These are phyloP conservation scores for Zaprionus camerounensis DNA, from an alignment of 1,140 invertebrate species.

Conservation along the genomic window DNA sequence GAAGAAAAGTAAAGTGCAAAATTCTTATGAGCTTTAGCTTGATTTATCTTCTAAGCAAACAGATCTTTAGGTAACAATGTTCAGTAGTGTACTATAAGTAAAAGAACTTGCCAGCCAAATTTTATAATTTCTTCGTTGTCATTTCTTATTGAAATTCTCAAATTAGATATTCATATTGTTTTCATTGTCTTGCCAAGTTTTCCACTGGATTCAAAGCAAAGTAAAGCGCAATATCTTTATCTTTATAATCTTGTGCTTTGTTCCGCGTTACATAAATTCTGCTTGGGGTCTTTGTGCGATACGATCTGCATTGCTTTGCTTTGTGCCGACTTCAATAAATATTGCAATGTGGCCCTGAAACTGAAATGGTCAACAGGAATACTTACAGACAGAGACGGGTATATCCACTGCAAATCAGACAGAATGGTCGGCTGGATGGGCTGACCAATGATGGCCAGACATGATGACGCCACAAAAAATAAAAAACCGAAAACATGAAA, in stretches of 20 bases:
- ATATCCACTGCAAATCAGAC: not conserved
- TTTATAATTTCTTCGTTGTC: too few species aligned
- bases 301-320: not conserved
- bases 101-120: too few species aligned
- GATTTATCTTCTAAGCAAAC: too few species aligned
- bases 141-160: too few species aligned
- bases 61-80: too few species aligned
- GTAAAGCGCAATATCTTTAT: conserved; percentile 1
- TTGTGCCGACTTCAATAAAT: conserved; percentile 1
- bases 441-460: conserved; percentile 41
- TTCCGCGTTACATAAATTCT: not conserved
- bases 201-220: not conserved
- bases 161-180: not conserved
- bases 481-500: not conserved
- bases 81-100: too few species aligned
- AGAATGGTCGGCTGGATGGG: not conserved
- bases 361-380: conserved; percentile 1
- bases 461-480: conserved; percentile 45
- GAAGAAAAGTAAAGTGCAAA: not conserved
- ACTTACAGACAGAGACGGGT: not conserved
- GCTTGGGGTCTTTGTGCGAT: not conserved
- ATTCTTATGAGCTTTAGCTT: not conserved
- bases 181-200: not conserved
- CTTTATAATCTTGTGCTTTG: conserved; percentile 1
- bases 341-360: conserved; percentile 1